Evolutionary conservation across 2,888 invertebrate species (phyloP), one percentile per base, ranked within the genome.

Genomic region (Serrognathus titanus): DNA sequence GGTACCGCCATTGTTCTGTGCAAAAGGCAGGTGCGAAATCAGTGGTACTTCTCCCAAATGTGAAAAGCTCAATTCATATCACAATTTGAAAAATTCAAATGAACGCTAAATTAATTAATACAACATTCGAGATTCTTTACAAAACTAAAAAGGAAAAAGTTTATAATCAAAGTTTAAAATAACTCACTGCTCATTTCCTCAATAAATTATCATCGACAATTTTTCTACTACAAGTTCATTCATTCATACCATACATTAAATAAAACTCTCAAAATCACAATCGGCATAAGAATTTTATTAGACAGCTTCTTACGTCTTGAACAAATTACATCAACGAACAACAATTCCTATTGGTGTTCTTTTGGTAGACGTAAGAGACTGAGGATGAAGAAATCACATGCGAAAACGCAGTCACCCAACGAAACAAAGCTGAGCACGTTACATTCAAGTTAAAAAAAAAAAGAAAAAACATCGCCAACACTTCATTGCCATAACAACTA

Each of bases 1-100:
- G 66, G 65, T 71, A 69, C 69, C 69, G 69, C 69, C 68, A 51
- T 49, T 38, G 36, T 38, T 67, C 58, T 69, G 69, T 70, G 70
- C 70, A 69, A 66, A 68, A 71, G 71, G 71, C 71, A 70, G 68
- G 71, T 71, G 71, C 70, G 71, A 71, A 71, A 67, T 63, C 63
- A 69, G 67, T 67, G 68, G 67, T 60, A 59, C 58, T 61, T 63
- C 63, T 65, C 61, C 64, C 61, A 61, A 61, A 62, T 65, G 66
- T 60, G 61, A 62, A 67, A 65, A 63, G 62, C 65, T 52, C 52
- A 43, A 43, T 52, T 52, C 37, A 43, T 70, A 70, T 69, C 70
- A 70, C 70, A 69, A 67, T 67, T 64, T 66, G 47, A 49, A 37
- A 57, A 59, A 58, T 61, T 59, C 56, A 62, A 59, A 31, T 31